Conservation (phyloP, 2,797 vertebrate species). For the Chelonia mydas region DNA sequence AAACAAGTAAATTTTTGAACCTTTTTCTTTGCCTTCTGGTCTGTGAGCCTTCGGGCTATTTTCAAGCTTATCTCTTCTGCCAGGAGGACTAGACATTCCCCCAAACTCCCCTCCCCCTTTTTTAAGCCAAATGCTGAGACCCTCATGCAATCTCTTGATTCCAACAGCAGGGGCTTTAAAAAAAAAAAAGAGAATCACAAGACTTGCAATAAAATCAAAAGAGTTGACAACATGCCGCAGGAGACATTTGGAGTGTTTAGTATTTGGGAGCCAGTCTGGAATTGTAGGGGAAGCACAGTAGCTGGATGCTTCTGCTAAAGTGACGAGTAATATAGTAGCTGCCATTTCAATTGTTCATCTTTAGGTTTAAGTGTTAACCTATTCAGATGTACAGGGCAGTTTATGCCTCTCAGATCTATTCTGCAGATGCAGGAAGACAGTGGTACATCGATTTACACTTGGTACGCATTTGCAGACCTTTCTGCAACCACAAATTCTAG, state of each 20-base stretch:
- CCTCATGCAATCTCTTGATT: background rate
- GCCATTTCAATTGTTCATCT: background rate
- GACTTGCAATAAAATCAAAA: background rate
- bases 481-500: background rate
- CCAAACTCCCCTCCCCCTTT: no score
- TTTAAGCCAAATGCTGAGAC: background rate
- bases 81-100: background rate
- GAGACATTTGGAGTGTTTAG: background rate
- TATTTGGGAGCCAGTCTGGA: background rate
- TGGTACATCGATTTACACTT: background rate
- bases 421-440: background rate
- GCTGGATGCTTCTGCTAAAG: fast-evolving
- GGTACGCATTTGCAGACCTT: background rate
- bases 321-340: no score
- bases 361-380: background rate
- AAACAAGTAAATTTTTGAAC: background rate
- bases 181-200: fast-evolving
- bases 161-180: fast-evolving
- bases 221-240: background rate
- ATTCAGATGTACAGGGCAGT: background rate
- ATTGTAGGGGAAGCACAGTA: background rate
- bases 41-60: background rate
- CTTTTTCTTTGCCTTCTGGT: background rate
- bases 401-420: background rate
- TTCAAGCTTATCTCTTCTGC: background rate